Percentiles rank a stretch among this genome's conserved stretches.
Conservation (phyloP, 2,113 vertebrate species). For the Oreocharis arfaki region DNA sequence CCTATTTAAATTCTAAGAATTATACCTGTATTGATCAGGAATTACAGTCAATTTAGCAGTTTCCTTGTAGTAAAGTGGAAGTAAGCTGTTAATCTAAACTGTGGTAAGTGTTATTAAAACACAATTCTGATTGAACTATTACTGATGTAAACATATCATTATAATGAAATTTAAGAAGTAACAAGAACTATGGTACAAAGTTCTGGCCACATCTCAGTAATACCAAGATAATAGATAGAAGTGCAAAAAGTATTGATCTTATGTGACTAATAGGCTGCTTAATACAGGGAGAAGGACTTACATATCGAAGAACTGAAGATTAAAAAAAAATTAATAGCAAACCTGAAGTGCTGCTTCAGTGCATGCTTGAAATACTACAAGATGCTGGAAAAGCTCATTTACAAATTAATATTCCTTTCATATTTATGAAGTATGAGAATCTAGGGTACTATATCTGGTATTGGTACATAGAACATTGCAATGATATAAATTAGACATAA, state of each 20-base stretch:
- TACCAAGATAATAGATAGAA: constrained; percentile 21
- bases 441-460: not conserved
- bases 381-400: constrained; percentile 18
- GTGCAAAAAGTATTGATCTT: constrained; percentile 19
- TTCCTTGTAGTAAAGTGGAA: not conserved
- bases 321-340: constrained; percentile 12
- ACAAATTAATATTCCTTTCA: constrained; percentile 14
- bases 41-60: constrained; percentile 1
- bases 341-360: not conserved
- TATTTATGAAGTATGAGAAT: not conserved
- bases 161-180: constrained; percentile 34
- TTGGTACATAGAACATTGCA: not conserved
- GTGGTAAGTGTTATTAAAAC: not conserved
- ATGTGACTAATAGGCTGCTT: not conserved
- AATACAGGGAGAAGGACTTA: not conserved
- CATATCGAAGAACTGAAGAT: not conserved
- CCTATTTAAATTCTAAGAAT: not conserved
- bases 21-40: constrained; percentile 35
- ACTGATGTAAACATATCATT: not conserved
- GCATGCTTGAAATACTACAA: constrained; percentile 11
- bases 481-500: not conserved
- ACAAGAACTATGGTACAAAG: not conserved
- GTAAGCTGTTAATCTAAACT: constrained; percentile 6
- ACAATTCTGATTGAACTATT: constrained; percentile 18
- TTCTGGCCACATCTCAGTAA: not conserved